phyloP scores from a whole-genome alignment of 2,888 invertebrate genomes.

The Ophion obscuratus region DNA sequence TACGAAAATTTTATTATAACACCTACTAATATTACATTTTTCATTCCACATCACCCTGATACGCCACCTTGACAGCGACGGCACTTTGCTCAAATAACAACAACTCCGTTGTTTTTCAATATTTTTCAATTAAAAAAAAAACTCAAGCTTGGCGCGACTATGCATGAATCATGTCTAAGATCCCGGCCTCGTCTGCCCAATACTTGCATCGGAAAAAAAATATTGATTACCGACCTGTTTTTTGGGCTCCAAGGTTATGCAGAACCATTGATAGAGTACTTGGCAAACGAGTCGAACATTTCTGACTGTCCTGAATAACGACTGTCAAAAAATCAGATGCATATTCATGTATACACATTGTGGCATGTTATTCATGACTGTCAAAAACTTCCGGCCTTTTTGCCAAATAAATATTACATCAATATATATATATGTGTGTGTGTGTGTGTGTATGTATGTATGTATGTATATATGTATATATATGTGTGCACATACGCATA shows the following conservation, averaged over 20 bases:
- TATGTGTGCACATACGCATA: neutral
- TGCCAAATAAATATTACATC: neutral
- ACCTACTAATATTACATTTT: neutral
- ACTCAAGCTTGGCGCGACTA: too few species aligned
- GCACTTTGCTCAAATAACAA: too few species aligned
- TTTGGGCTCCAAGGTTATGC: neutral
- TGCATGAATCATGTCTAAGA: too few species aligned
- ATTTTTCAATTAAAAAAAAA: too few species aligned
- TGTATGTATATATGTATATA: too few species aligned
- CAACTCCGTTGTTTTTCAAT: too few species aligned
- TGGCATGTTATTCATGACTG: neutral
- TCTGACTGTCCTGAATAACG: slow-evolving; percentile 15
- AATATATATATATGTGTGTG: neutral
- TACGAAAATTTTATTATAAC: neutral
- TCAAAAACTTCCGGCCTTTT: neutral
- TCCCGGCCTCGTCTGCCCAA: too few species aligned
- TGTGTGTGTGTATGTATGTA: too few species aligned
- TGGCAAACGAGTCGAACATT: neutral
- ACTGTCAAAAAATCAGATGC: neutral
- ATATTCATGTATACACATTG: neutral
- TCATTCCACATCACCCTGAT: neutral
- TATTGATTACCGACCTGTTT: neutral
- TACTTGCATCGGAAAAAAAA: neutral
- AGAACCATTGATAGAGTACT: neutral
- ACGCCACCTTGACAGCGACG: too few species aligned